Percentiles rank a stretch among this genome's conserved stretches.
phyloP scores from a whole-genome alignment of 2,888 invertebrate species.

The Agapostemon virescens region DNA sequence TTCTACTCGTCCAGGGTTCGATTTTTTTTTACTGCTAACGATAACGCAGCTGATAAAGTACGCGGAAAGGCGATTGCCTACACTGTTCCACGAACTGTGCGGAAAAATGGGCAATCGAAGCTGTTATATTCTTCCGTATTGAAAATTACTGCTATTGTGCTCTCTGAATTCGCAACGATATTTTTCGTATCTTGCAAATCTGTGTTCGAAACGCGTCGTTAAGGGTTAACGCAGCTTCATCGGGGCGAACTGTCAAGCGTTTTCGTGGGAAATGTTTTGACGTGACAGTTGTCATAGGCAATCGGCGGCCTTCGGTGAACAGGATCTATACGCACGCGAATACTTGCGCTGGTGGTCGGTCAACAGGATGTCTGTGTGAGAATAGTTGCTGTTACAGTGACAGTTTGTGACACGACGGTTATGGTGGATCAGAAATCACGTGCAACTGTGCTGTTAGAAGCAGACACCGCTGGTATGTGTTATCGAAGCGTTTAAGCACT shows the following conservation, averaged over 20 bases:
- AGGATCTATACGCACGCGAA: conserved; percentile 10
- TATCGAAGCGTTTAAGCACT: conserved; percentile 41
- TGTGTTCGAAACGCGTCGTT: conserved; percentile 31
- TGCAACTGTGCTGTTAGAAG: conserved; percentile 32
- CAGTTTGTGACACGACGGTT: conserved; percentile 47
- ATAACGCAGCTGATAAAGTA: background rate
- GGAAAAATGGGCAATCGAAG: background rate
- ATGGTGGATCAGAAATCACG: conserved; percentile 50
- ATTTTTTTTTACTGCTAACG: background rate
- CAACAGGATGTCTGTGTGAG: conserved; percentile 47
- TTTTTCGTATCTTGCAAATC: conserved; percentile 7
- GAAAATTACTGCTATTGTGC: conserved; percentile 27
- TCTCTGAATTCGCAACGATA: background rate
- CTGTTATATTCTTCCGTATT: conserved; percentile 9
- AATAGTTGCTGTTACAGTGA: conserved; percentile 54
- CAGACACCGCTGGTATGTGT: conserved; percentile 26
- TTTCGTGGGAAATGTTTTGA: conserved; percentile 52
- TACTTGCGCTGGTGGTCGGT: conserved; percentile 38
- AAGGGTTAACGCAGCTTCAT: conserved; percentile 30
- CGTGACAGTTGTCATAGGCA: conserved; percentile 52
- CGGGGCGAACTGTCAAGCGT: conserved; percentile 19
- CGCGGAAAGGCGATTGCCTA: background rate
- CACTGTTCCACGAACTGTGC: background rate
- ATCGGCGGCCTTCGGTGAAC: conserved; percentile 45
- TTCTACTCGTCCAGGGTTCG: background rate